Conservation (phyloP, 2,888 invertebrate species). For the Pegoplata infirma region DNA sequence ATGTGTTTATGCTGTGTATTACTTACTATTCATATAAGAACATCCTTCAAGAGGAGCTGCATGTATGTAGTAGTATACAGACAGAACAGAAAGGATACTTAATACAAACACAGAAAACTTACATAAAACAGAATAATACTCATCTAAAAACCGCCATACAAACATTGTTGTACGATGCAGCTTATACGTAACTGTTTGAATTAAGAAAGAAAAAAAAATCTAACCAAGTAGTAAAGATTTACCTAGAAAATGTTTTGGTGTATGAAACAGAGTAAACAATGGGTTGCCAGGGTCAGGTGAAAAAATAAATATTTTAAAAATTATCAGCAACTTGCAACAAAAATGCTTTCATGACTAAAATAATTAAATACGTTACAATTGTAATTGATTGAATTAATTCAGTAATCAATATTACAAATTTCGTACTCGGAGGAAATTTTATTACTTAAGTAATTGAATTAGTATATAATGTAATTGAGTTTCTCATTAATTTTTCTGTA, state of each 20-base stretch:
- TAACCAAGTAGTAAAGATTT: not conserved
- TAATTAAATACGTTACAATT: too few relatives aligned
- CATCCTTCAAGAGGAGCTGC: not conserved
- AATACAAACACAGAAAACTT: not conserved
- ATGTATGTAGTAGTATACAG: not conserved
- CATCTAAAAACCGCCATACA: slow-evolving; percentile 17
- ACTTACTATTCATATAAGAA: not conserved
- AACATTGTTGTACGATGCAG: slow-evolving; percentile 23
- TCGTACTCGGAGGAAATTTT: too few relatives aligned
- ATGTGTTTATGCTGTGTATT: slow-evolving; percentile 9
- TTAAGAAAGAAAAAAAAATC: not conserved
- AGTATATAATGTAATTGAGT: too few relatives aligned
- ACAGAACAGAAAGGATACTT: not conserved
- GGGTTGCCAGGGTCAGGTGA: not conserved
- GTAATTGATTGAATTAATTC: too few relatives aligned
- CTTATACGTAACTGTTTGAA: not conserved
- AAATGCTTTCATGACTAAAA: too few relatives aligned
- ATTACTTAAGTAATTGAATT: too few relatives aligned
- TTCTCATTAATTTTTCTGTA: too few relatives aligned
- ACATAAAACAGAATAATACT: not conserved
- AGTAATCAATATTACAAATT: too few relatives aligned
- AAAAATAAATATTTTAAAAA: too few relatives aligned
- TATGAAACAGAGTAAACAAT: not conserved
- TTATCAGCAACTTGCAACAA: too few relatives aligned
- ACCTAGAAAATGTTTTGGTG: not conserved